These are phyloP conservation scores for Andrena marginata DNA, from an alignment of 2,888 invertebrate species.

Conservation along the genomic window DNA sequence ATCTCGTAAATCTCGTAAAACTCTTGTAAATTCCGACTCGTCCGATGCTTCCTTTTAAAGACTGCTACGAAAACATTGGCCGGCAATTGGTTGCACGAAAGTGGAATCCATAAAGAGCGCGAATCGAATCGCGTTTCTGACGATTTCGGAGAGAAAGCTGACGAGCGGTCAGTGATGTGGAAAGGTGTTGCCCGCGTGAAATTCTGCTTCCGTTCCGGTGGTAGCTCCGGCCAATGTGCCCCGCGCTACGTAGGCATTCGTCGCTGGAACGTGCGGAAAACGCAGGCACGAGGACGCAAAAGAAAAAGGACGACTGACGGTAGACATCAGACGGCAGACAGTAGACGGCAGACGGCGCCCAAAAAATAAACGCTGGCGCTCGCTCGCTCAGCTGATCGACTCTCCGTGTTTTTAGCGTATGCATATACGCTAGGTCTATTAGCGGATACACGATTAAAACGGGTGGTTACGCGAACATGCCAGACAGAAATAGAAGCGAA, in stretches of 20 bases:
- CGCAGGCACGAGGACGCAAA: not conserved
- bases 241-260: not conserved
- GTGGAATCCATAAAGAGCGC: no score
- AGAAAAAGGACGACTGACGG: not conserved
- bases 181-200: slow-evolving; percentile 17
- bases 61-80: not conserved
- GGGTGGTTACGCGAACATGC: slow-evolving; percentile 79
- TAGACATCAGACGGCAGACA: slow-evolving; percentile 4
- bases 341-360: slow-evolving; percentile 5
- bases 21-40: not conserved
- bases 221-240: no score
- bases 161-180: slow-evolving; percentile 15
- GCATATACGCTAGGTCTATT: slow-evolving; percentile 68
- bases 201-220: slow-evolving; percentile 11
- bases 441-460: slow-evolving; percentile 76
- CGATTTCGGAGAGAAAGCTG: slow-evolving; percentile 14
- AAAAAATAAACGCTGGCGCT: slow-evolving; percentile 36
- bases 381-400: slow-evolving; percentile 68
- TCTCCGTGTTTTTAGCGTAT: slow-evolving; percentile 36
- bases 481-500: slow-evolving; percentile 78
- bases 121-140: slow-evolving; percentile 2
- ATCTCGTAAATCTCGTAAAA: not conserved
- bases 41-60: not conserved
- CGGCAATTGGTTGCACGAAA: not conserved
- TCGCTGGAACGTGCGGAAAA: slow-evolving; percentile 13